These are phyloP conservation scores for Lethrus apterus DNA, from an alignment of 1,140 invertebrate species.

Conservation along the genomic window DNA sequence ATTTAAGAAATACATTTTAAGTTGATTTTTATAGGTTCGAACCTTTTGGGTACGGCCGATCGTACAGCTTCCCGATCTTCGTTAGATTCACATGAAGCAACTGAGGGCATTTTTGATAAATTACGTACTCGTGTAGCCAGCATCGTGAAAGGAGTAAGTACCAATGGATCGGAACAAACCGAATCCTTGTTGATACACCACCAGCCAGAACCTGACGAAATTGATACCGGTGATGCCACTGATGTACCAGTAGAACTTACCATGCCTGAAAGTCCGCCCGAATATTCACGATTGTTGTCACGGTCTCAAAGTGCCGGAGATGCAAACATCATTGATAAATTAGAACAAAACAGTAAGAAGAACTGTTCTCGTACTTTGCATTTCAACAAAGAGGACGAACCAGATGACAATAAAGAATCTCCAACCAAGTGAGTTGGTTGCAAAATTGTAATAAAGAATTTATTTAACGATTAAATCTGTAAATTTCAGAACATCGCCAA, in stretches of 20 bases:
- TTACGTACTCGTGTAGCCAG: constrained; percentile 53
- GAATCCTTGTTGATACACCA: constrained; percentile 17
- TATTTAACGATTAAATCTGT: neutral
- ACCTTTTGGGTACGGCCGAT: constrained; percentile 45
- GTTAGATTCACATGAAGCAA: constrained; percentile 44
- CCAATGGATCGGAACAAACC: constrained; percentile 28
- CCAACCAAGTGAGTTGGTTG: constrained; percentile 40
- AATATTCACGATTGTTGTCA: constrained; percentile 45
- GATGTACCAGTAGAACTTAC: constrained; percentile 21
- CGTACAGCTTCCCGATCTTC: constrained; percentile 45
- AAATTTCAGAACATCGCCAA: constrained; percentile 50
- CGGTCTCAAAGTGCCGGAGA: constrained; percentile 67
- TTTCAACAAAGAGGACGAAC: constrained; percentile 39
- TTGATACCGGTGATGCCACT: constrained; percentile 8
- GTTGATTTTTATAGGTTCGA: constrained; percentile 25
- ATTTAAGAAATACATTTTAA: constrained; percentile 11
- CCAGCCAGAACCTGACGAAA: constrained; percentile 15
- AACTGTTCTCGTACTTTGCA: constrained; percentile 35
- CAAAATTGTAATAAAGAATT: neutral
- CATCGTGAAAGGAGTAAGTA: constrained; percentile 48
- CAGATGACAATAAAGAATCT: constrained; percentile 24
- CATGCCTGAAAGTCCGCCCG: constrained; percentile 49
- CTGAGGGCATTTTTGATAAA: constrained; percentile 52
- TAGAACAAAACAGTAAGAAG: constrained; percentile 45
- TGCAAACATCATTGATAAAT: constrained; percentile 63